Conservation (phyloP, 1,140 invertebrate species). For the Araneus ventricosus region DNA sequence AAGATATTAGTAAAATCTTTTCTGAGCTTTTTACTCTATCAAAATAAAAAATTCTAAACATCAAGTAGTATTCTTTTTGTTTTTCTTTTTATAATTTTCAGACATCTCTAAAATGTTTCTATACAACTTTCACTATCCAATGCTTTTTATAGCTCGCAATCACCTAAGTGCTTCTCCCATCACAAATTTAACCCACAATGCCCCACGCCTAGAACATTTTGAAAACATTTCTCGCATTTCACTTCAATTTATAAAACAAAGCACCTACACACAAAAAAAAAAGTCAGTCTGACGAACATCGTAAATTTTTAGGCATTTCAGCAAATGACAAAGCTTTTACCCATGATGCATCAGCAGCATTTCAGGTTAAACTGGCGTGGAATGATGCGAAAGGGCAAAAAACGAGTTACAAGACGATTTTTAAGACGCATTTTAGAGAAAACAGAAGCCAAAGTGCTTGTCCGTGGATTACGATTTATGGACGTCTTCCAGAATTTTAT, state of each 20-base stretch:
- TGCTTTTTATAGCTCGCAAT: not conserved
- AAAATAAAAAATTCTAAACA: too few species aligned
- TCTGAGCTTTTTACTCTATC: too few species aligned
- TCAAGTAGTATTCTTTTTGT: too few species aligned
- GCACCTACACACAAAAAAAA: not conserved
- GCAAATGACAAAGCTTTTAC: not conserved
- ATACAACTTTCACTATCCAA: too few species aligned
- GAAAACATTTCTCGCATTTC: slow-evolving; percentile 26
- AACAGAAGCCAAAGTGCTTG: slow-evolving; percentile 37
- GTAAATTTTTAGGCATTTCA: slow-evolving; percentile 11
- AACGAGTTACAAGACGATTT: slow-evolving; percentile 8
- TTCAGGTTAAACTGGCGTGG: not conserved
- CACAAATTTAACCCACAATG: not conserved
- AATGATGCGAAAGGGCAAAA: not conserved
- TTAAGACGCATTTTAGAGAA: slow-evolving; percentile 23
- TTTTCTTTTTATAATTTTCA: too few species aligned
- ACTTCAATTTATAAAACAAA: not conserved
- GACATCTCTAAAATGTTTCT: too few species aligned
- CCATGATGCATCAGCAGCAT: not conserved
- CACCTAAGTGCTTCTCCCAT: not conserved
- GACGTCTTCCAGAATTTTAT: slow-evolving; percentile 51
- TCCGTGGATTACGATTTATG: slow-evolving; percentile 36
- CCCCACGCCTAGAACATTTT: not conserved
- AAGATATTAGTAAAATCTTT: too few species aligned
- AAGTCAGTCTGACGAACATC: not conserved